Percentiles rank a stretch among this genome's conserved stretches.
Evolutionary conservation across 2,888 invertebrate species (phyloP).

Genomic region (Andrena fulva): DNA sequence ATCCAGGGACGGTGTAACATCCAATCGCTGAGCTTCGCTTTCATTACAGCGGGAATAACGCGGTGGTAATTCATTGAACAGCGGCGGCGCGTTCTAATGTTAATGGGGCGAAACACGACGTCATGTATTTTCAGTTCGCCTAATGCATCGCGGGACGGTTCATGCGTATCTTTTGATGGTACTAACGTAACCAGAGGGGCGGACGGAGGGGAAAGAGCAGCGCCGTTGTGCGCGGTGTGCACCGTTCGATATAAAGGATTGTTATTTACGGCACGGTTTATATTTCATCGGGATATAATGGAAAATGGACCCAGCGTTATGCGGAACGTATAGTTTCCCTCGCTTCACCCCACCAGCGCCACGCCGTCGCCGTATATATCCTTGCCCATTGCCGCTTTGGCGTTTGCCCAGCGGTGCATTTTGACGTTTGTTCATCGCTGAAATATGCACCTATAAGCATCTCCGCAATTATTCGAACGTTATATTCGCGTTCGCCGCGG

Average conservation of each 20-base stretch:
- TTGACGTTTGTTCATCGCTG: conserved; percentile 68
- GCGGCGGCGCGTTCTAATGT: conserved; percentile 51
- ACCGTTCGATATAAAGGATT: conserved; percentile 71
- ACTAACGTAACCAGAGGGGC: conserved; percentile 31
- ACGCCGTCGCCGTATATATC: conserved; percentile 24
- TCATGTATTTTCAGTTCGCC: conserved; percentile 62
- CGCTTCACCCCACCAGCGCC: conserved; percentile 18
- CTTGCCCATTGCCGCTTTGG: conserved; percentile 61
- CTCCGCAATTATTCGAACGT: conserved; percentile 66
- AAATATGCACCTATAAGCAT: conserved; percentile 64
- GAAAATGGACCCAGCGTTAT: conserved; percentile 73
- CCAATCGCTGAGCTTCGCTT: conserved; percentile 6
- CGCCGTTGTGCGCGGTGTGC: conserved; percentile 26
- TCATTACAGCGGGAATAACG: conserved; percentile 15
- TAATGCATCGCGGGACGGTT: conserved; percentile 65
- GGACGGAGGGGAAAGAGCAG: conserved; percentile 2
- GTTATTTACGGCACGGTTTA: conserved; percentile 76
- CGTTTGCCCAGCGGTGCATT: conserved; percentile 59
- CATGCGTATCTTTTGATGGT: conserved; percentile 70
- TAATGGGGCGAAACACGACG: conserved; percentile 56
- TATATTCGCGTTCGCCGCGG: conserved; percentile 44
- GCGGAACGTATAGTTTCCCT: conserved; percentile 62
- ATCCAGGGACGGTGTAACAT: not conserved
- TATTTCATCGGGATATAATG: conserved; percentile 77
- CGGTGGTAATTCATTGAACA: conserved; percentile 48